A percentile compares a stretch with the other conserved stretches of the same genome.
phyloP scores from a whole-genome alignment of 2,888 invertebrate genomes.

The Drosophila buzzatii region DNA sequence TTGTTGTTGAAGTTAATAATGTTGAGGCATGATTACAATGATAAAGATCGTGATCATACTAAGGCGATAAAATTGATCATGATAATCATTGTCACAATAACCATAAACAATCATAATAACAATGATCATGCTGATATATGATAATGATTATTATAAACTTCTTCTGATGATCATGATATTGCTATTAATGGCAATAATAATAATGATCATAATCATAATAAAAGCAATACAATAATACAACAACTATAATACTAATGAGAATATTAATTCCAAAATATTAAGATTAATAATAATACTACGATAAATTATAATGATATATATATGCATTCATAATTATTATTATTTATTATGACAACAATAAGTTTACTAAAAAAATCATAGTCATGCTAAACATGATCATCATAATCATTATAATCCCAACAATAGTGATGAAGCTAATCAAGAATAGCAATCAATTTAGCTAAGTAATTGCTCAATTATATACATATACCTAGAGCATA shows the following conservation, averaged over 20 bases:
- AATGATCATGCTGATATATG: not conserved
- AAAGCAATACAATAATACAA: not conserved
- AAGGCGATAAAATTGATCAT: not conserved
- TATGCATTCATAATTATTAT: no score
- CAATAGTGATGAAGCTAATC: not conserved
- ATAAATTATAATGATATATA: not conserved
- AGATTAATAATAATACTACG: not conserved
- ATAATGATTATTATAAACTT: no score
- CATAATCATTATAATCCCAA: not conserved
- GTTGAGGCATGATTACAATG: not conserved
- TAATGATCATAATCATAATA: not conserved
- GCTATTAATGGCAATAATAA: no score
- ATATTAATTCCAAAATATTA: not conserved
- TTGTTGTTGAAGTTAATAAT: no score
- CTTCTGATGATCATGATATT: not conserved
- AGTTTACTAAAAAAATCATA: not conserved
- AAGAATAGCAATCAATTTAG: not conserved
- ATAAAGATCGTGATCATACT: not conserved
- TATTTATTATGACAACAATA: not conserved
- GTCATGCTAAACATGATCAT: no score
- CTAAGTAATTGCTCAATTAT: conserved; percentile 4
- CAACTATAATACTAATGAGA: not conserved
- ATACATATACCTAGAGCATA: not conserved
- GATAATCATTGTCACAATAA: not conserved
- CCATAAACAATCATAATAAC: not conserved